A percentile compares a stretch with the other conserved stretches of the same genome.
Evolutionary conservation across 2,797 vertebrate genomes (phyloP).

Genomic region (Salarias fasciatus): DNA sequence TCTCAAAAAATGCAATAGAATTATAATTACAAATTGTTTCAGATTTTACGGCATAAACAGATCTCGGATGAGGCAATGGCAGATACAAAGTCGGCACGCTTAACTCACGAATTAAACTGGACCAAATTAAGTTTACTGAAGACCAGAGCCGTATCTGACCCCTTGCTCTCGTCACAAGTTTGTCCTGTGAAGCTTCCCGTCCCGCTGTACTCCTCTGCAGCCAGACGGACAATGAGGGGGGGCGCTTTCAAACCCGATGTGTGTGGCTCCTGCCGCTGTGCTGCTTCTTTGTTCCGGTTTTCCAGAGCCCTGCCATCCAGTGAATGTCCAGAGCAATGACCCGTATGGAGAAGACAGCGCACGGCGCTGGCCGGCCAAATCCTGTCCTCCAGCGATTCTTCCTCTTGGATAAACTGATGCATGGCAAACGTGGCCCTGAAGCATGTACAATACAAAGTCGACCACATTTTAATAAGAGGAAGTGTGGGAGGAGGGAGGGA

Average conservation of each 20-base stretch:
- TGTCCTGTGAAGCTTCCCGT: conserved; percentile 7
- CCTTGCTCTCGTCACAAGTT: conserved; percentile 13
- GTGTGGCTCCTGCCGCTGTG: conserved; percentile 31
- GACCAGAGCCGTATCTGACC: conserved; percentile 10
- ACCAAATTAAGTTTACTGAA: conserved; percentile 21
- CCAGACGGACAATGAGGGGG: conserved; percentile 9
- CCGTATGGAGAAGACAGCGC: conserved; percentile 59
- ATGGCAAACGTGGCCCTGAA: conserved; percentile 58
- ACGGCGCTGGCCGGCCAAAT: conserved; percentile 60
- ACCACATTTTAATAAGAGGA: conserved; percentile 53
- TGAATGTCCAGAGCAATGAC: conserved; percentile 71
- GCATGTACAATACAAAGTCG: conserved; percentile 53
- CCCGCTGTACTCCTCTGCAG: conserved; percentile 14
- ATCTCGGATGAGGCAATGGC: conserved; percentile 22
- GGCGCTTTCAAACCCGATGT: conserved; percentile 30
- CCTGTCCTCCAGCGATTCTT: conserved; percentile 69
- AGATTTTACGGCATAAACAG: conserved; percentile 22
- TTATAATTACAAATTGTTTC: conserved; percentile 22
- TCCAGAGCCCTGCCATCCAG: conserved; percentile 48
- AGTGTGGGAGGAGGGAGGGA: conserved; percentile 10
- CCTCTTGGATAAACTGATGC: conserved; percentile 70
- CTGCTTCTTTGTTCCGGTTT: conserved; percentile 51
- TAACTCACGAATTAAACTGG: conserved; percentile 9
- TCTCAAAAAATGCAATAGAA: conserved; percentile 6
- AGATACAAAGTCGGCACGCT: conserved; percentile 15